A percentile compares a stretch with the other conserved stretches of the same genome.
Evolutionary conservation across 2,888 invertebrate species (phyloP).

Genomic region (Syrphus vitripennis): DNA sequence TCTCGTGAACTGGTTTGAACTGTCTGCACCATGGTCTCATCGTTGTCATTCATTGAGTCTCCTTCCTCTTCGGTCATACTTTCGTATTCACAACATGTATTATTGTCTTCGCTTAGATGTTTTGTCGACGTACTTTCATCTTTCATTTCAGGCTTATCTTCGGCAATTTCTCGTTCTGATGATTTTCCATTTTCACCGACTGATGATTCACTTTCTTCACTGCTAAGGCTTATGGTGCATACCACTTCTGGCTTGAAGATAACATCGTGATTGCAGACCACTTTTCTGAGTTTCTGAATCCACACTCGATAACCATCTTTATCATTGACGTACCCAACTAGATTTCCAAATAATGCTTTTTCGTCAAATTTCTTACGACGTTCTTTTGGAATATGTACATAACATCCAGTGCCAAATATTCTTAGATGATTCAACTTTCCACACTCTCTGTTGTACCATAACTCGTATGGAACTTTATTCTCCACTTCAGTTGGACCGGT

Average conservation of each 20-base stretch:
- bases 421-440: neutral
- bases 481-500: too few relatives aligned
- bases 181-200: neutral
- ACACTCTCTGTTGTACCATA: too few relatives aligned
- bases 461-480: too few relatives aligned
- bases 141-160: neutral
- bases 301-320: too few relatives aligned
- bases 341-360: too few relatives aligned
- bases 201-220: neutral
- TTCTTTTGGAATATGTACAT: neutral
- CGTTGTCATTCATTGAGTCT: too few relatives aligned
- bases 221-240: neutral
- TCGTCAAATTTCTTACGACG: neutral
- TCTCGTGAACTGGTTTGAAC: constrained; percentile 2
- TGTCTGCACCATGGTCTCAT: neutral
- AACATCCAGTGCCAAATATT: neutral
- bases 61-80: neutral
- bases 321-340: too few relatives aligned
- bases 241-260: neutral
- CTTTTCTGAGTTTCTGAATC: too few relatives aligned
- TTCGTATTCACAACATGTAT: neutral
- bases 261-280: too few relatives aligned
- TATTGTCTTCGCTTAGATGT: neutral
- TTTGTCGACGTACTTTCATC: constrained; percentile 14
- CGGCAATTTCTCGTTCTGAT: neutral